Evolutionary conservation across 2,888 invertebrate genomes (phyloP).

Genomic region (Aspidiotus rigidus): DNA sequence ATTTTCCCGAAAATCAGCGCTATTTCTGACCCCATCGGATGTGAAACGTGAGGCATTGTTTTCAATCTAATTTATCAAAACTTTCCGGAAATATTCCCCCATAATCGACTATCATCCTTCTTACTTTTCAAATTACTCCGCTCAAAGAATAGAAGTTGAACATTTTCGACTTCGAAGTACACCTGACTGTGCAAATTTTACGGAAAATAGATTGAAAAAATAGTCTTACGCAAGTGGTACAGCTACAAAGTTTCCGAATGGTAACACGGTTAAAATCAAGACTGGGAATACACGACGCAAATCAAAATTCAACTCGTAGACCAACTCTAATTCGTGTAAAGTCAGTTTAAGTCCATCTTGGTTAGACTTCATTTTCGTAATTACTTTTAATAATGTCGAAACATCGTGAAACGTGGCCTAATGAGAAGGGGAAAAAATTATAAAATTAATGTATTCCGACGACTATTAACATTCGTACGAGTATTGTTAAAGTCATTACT

Average conservation of each 20-base stretch:
- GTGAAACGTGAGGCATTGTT: too few relatives aligned
- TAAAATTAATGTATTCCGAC: not conserved
- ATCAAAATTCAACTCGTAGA: not conserved
- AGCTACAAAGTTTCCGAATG: constrained; percentile 11
- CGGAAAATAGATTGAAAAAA: not conserved
- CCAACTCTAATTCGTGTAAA: not conserved
- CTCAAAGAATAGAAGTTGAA: not conserved
- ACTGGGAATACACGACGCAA: not conserved
- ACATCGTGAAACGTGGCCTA: too few relatives aligned
- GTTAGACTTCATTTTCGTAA: not conserved
- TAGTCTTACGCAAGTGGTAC: constrained; percentile 17
- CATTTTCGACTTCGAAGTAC: not conserved
- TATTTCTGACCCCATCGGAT: too few relatives aligned
- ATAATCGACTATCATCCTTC: not conserved
- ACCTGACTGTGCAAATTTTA: not conserved
- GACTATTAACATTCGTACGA: not conserved
- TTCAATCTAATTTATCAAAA: too few relatives aligned
- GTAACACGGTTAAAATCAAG: not conserved
- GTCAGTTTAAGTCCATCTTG: not conserved
- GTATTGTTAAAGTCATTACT: not conserved
- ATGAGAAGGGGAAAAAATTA: not conserved
- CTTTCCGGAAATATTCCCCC: not conserved
- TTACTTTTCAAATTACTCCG: not conserved
- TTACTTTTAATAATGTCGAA: too few relatives aligned
- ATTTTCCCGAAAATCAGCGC: too few relatives aligned